phyloP scores from a whole-genome alignment of 2,797 vertebrate species.

The Eulemur albifrons region DNA sequence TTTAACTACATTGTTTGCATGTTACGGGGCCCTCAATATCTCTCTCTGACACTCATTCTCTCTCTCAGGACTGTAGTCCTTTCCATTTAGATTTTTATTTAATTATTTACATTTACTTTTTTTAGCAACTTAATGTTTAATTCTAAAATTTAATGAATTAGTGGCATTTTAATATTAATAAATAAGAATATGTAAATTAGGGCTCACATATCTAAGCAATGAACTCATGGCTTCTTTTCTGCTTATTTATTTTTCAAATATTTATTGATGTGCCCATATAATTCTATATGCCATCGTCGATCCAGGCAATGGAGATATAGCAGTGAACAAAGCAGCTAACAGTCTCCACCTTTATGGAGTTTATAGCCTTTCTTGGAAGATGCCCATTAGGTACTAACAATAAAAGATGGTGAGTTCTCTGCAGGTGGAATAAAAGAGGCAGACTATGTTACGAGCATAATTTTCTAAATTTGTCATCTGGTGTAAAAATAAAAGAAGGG shows the following conservation, averaged over 20 bases:
- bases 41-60: background rate
- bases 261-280: background rate
- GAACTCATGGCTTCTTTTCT: background rate
- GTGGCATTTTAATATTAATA: background rate
- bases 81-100: background rate
- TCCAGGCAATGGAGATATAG: too few species aligned
- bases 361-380: background rate
- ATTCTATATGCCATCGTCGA: background rate
- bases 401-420: too few species aligned
- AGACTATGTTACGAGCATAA: background rate
- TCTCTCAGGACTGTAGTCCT: background rate
- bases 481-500: background rate
- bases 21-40: rapidly evolving
- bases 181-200: background rate
- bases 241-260: background rate
- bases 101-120: background rate
- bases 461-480: background rate
- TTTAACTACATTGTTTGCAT: background rate
- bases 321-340: background rate
- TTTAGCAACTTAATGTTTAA: background rate
- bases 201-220: background rate
- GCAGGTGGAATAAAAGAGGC: background rate
- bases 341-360: background rate
- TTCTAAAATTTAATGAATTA: background rate
- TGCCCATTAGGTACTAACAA: background rate